Percentiles rank a stretch among this genome's conserved stretches.
phyloP scores from a whole-genome alignment of 2,797 vertebrate genomes.

The Poeciliopsis infans region DNA sequence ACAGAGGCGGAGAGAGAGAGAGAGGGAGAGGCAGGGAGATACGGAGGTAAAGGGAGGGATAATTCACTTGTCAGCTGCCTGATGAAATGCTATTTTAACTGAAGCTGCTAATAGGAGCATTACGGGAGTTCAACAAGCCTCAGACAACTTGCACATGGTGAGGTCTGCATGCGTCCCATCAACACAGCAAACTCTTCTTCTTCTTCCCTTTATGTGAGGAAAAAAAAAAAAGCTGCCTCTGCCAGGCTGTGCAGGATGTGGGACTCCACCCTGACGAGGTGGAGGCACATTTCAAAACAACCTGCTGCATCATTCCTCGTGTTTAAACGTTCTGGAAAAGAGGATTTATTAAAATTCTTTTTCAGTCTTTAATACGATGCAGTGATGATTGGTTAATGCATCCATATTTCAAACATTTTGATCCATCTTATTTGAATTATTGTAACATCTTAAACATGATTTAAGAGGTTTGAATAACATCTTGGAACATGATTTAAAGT shows the following conservation, averaged over 20 bases:
- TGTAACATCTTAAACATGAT: no score
- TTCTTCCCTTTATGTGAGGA: slow-evolving; percentile 12
- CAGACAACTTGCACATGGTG: slow-evolving; percentile 67
- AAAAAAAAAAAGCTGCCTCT: slow-evolving; percentile 17
- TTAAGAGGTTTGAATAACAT: no score
- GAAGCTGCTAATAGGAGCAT: slow-evolving; percentile 89
- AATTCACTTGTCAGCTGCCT: slow-evolving; percentile 82
- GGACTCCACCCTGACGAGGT: slow-evolving; percentile 25
- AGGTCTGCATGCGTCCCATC: slow-evolving; percentile 38
- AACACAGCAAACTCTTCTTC: slow-evolving; percentile 1
- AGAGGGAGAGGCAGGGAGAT: slow-evolving; percentile 59
- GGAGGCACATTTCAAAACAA: slow-evolving; percentile 16
- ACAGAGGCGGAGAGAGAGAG: slow-evolving; percentile 65
- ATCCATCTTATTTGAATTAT: background rate
- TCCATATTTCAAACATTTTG: background rate
- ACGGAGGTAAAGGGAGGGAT: slow-evolving; percentile 70
- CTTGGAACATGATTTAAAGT: background rate
- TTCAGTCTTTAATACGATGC: background rate
- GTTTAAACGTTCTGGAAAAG: background rate
- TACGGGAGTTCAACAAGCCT: slow-evolving; percentile 69
- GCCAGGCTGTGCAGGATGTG: slow-evolving; percentile 6
- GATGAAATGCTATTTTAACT: slow-evolving; percentile 87
- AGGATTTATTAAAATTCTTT: background rate
- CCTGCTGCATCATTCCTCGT: background rate
- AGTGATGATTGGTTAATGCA: background rate